Percentiles rank a stretch among this genome's conserved stretches.
Evolutionary conservation across 2,888 invertebrate genomes (phyloP).

Genomic region (Scaptomyza caliginosa): DNA sequence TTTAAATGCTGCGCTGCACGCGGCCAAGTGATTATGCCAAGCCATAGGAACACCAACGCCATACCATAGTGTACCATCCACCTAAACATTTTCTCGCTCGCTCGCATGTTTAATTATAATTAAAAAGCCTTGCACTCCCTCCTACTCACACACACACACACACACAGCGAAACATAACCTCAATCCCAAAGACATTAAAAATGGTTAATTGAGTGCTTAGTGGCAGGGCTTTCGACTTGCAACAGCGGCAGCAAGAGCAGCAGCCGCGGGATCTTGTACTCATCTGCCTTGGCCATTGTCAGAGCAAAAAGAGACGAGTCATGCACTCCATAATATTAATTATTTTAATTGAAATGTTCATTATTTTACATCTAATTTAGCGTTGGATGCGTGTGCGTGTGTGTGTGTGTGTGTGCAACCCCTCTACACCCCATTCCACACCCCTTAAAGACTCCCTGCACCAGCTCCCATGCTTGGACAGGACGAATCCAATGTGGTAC

Average conservation of each 20-base stretch:
- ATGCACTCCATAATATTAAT: conserved; percentile 74
- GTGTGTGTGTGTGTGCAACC: conserved; percentile 2
- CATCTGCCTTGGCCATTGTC: conserved; percentile 50
- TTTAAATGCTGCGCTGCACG: conserved; percentile 76
- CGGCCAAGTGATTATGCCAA: conserved; percentile 79
- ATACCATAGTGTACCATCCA: conserved; percentile 15
- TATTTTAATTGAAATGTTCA: conserved; percentile 79
- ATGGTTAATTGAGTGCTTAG: conserved; percentile 82
- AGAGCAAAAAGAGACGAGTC: conserved; percentile 9
- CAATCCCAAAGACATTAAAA: conserved; percentile 72
- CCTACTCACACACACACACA: background rate
- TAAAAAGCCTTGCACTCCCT: conserved; percentile 57
- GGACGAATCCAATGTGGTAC: conserved; percentile 33
- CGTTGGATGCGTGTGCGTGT: conserved; percentile 52
- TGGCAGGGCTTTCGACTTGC: conserved; percentile 42
- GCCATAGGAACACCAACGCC: conserved; percentile 26
- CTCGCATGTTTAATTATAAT: conserved; percentile 80
- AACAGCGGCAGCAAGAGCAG: conserved; percentile 36
- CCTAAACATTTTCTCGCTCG: conserved; percentile 36
- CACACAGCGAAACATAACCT: conserved; percentile 41
- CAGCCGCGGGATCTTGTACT: conserved; percentile 48
- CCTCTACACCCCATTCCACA: background rate
- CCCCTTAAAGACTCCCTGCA: background rate
- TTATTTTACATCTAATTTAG: conserved; percentile 80
- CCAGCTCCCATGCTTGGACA: conserved; percentile 29